Evolutionary conservation across 2,888 invertebrate species (phyloP).

Genomic region (Drosophila melanosoma): DNA sequence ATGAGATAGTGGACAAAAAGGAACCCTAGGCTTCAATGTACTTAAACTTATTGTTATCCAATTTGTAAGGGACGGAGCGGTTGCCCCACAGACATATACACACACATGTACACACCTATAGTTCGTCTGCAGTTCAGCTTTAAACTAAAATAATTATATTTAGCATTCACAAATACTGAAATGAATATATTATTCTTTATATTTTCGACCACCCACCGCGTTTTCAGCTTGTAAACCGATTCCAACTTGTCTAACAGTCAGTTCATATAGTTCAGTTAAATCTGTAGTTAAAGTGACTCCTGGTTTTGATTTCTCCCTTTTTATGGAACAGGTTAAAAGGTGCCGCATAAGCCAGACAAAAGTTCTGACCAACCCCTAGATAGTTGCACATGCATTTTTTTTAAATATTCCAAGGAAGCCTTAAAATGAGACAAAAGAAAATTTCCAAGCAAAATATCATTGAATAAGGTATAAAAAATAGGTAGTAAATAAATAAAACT

Average conservation of each 20-base stretch:
- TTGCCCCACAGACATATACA: constrained; percentile 22
- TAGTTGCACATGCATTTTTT: constrained; percentile 21
- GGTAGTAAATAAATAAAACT: neutral
- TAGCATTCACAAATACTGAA: constrained; percentile 29
- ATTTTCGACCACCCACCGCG: neutral
- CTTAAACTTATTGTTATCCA: constrained; percentile 33
- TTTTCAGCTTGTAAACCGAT: constrained; percentile 44
- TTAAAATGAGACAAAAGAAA: constrained; percentile 26
- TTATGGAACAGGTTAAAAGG: constrained; percentile 64
- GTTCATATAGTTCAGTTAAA: constrained; percentile 78
- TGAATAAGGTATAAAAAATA: neutral
- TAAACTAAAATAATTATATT: constrained; percentile 31
- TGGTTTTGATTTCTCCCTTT: constrained; percentile 49
- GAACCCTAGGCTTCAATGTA: constrained; percentile 9
- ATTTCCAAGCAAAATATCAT: neutral
- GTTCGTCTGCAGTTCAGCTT: constrained; percentile 59
- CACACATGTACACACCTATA: constrained; percentile 4
- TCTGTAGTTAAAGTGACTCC: constrained; percentile 72
- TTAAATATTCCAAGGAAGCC: constrained; percentile 56
- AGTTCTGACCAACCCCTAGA: constrained; percentile 39
- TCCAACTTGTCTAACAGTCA: constrained; percentile 15
- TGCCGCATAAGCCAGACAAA: constrained; percentile 60
- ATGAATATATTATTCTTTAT: constrained; percentile 2
- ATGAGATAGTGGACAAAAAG: constrained; percentile 20
- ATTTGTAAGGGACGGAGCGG: constrained; percentile 31